These are phyloP conservation scores for Sepioteuthis lessoniana DNA, from an alignment of 2,888 invertebrate genomes.

Conservation along the genomic window DNA sequence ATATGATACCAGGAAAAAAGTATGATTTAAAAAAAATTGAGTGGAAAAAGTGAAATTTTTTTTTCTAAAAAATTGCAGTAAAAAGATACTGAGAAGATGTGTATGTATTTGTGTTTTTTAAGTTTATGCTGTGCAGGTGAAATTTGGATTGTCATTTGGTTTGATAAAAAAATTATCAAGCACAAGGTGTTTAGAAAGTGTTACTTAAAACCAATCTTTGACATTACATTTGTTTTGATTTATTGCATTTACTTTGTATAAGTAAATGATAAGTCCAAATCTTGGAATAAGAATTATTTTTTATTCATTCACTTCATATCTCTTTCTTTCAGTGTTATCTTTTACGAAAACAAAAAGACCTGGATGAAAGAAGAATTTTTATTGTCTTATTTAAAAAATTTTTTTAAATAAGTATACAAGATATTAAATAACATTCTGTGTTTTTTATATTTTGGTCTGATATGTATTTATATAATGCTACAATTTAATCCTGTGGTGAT, in stretches of 20 bases:
- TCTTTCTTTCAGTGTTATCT: no score
- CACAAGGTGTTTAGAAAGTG: not conserved
- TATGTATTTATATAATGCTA: not conserved
- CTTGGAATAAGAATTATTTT: not conserved
- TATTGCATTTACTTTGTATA: not conserved
- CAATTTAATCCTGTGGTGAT: not conserved
- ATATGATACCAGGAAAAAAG: no score
- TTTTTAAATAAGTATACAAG: no score
- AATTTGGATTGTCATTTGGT: not conserved
- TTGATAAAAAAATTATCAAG: not conserved
- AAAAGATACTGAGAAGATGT: not conserved
- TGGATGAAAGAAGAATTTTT: no score
- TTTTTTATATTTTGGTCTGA: not conserved
- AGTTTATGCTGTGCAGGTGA: not conserved
- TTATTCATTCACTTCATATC: not conserved
- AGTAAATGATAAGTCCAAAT: not conserved
- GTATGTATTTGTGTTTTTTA: no score
- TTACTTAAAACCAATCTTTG: not conserved
- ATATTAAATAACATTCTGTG: not conserved
- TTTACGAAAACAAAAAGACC: not conserved
- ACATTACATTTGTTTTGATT: not conserved
- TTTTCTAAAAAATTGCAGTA: not conserved
- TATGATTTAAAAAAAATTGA: no score
- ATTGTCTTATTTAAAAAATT: no score
- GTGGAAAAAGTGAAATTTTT: no score